Conservation (phyloP, 2,113 vertebrate genomes). For the Pelmatolapia mariae region DNA sequence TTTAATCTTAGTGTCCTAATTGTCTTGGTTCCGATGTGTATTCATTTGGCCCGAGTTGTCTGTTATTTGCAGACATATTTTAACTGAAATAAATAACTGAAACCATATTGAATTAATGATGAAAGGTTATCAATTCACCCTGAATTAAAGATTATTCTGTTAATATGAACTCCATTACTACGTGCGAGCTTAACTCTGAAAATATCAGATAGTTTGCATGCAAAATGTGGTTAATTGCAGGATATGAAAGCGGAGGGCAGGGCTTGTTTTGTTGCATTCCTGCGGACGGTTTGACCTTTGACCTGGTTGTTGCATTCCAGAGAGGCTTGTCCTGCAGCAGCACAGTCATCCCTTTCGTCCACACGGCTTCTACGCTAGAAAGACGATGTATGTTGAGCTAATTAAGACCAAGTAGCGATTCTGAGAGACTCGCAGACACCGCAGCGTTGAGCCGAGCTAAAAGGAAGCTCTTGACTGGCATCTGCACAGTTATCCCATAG, state of each 20-base stretch:
- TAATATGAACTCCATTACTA: background rate
- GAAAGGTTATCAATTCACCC: background rate
- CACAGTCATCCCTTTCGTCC: conserved; percentile 34
- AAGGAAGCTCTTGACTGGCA: background rate
- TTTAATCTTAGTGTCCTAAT: background rate
- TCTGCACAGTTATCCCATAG: background rate
- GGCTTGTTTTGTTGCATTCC: conserved; percentile 71
- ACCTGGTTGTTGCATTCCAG: conserved; percentile 77
- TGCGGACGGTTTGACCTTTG: conserved; percentile 78
- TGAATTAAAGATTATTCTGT: background rate
- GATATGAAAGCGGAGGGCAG: conserved; percentile 38
- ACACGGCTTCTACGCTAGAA: background rate
- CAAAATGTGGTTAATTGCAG: background rate
- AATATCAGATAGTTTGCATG: background rate
- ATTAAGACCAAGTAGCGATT: background rate
- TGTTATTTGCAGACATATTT: background rate
- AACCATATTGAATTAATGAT: background rate
- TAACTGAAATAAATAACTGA: background rate
- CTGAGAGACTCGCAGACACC: background rate
- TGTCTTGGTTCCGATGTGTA: background rate
- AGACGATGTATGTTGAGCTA: conserved; percentile 13
- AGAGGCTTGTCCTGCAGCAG: conserved; percentile 71
- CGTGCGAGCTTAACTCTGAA: background rate
- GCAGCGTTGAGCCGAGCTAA: background rate
- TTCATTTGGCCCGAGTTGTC: background rate